Percentiles rank a stretch among this genome's conserved stretches.
Evolutionary conservation across 2,888 invertebrate species (phyloP).

Genomic region (Gymnocheta viridis): DNA sequence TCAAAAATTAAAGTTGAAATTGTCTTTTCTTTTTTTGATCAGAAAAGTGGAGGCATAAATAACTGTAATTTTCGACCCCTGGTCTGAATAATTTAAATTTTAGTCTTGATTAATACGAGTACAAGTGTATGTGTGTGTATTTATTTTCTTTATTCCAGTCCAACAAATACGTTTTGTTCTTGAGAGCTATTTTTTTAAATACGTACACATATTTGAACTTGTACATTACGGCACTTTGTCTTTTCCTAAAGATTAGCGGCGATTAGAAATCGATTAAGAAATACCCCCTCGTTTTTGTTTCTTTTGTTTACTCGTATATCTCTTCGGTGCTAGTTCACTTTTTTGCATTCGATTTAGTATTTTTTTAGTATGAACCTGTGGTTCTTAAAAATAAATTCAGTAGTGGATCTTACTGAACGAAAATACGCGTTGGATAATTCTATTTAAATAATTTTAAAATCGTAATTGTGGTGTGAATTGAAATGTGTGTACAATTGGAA

Average conservation of each 20-base stretch:
- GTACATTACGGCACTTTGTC: conserved; percentile 10
- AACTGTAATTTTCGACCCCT: too few species aligned
- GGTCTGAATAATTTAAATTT: too few species aligned
- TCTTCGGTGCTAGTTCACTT: conserved; percentile 32
- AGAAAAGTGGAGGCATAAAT: too few species aligned
- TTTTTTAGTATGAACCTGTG: neutral
- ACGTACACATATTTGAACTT: conserved; percentile 17
- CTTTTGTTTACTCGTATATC: neutral
- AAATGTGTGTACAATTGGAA: neutral
- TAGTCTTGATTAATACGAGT: too few species aligned
- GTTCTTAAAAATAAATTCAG: conserved; percentile 29
- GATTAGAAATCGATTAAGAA: conserved; percentile 47
- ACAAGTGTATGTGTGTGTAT: neutral
- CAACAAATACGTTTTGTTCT: neutral
- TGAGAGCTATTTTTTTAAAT: too few species aligned
- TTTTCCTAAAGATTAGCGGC: conserved; percentile 30
- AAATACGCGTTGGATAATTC: neutral
- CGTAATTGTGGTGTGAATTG: neutral
- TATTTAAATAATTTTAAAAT: neutral
- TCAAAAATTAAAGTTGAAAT: too few species aligned
- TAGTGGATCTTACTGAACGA: neutral
- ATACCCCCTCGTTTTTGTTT: neutral
- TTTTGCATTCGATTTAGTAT: neutral
- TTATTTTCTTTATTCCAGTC: neutral
- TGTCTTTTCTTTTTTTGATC: too few species aligned